phyloP scores from a whole-genome alignment of 2,113 vertebrate species.

The Nyctereutes procyonoides region DNA sequence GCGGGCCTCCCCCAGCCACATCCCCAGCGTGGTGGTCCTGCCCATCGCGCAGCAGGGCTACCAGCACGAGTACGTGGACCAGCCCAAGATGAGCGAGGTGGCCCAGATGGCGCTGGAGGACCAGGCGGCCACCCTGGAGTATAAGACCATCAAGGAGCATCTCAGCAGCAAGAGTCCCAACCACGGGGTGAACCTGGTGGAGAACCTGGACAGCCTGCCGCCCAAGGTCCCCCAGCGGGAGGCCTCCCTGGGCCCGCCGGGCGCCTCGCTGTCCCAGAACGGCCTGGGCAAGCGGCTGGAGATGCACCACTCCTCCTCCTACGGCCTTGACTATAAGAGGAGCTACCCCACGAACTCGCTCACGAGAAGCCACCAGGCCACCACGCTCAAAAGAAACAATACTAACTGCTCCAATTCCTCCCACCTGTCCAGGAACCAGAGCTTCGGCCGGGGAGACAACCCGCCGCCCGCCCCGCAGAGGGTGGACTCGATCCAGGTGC shows the following conservation, averaged over 20 bases:
- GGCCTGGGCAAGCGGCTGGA: constrained; percentile 97
- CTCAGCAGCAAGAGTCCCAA: constrained; percentile 92
- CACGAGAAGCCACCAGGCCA: constrained; percentile 88
- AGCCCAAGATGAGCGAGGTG: constrained; percentile 91
- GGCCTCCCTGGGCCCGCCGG: constrained; percentile 93
- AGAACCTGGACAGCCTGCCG: constrained; percentile 92
- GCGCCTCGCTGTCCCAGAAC: constrained; percentile 88
- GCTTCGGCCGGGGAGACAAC: constrained; percentile 95
- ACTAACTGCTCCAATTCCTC: constrained; percentile 99
- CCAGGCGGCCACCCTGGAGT: constrained; percentile 96
- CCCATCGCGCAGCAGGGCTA: constrained; percentile 95
- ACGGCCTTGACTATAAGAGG: constrained; percentile 94
- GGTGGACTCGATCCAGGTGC: constrained; percentile 99
- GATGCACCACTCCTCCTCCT: constrained; percentile 95
- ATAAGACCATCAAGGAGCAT: constrained; percentile 94
- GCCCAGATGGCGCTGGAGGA: constrained; percentile 92
- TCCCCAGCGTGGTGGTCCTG: constrained; percentile 97
- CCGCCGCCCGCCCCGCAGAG: constrained; percentile 96
- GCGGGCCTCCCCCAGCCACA: constrained; percentile 97
- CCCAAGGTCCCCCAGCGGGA: constrained; percentile 98
- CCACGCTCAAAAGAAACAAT: constrained; percentile 97
- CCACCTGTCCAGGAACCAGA: constrained; percentile 96
- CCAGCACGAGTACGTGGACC: constrained; percentile 98
- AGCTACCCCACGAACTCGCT: constrained; percentile 91
- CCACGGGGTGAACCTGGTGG: constrained; percentile 92